Evolutionary conservation across 2,888 invertebrate species (phyloP), one percentile per base, ranked within the genome.

Genomic region (Dione juno): DNA sequence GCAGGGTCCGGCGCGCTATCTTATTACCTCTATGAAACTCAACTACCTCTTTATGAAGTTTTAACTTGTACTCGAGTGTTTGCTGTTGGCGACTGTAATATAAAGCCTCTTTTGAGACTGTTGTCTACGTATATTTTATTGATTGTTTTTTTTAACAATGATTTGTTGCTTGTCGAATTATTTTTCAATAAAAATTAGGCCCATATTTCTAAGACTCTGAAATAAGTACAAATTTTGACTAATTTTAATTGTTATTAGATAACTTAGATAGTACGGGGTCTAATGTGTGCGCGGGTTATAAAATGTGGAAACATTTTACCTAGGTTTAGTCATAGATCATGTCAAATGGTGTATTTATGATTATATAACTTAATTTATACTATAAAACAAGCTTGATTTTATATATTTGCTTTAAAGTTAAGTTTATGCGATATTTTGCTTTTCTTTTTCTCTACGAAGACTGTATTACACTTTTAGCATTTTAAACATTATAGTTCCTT

Each of bases 201-300:
- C 80, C 81, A 84, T 83, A 86, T 84, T 82, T 85, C 85, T 89
- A 87, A 83, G 87, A 88, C 88, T 89, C 88, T 90, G 90, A 92
- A 88, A 89, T 89, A 91, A 92, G 92, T 93, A 93, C 92, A 93
- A 93, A 92, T 92, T 91, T 88, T 91, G 86, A 85, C 88, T 90
- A 90, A 89, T 89, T 89, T 88, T 89, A 88, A 92, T 91, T 88
- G 91, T 92, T 92, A 88, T 88, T 89, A 71, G 88, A 88, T 89
- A 80, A 85, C 86, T 86, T 90, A 89, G 84, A 83, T 86, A 76
- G 74, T 78, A 74, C 77, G 77, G 79, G 84, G 81, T 86, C 83
- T 45, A 75, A 77, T 79, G 81, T 82, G 81, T 82, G 86, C 84
- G 85, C 84, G 82, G 69, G 69, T 70, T 75, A 67, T 74, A 70